Conservation (phyloP, 2,797 vertebrate genomes). For the Cynodonichthys magdalenae region DNA sequence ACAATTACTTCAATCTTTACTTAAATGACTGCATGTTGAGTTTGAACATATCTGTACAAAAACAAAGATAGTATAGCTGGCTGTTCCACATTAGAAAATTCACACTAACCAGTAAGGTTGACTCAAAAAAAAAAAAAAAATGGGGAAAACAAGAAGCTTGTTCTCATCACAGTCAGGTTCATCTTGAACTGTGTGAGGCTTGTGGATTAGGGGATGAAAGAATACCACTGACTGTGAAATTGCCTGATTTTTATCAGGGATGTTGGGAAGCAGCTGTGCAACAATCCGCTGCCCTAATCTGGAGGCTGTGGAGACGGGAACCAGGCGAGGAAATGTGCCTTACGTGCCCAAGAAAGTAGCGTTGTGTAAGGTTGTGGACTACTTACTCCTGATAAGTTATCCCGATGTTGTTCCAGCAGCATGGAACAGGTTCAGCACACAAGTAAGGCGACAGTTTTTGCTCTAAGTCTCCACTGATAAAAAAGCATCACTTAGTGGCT, state of each 20-base stretch:
- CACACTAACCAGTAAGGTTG: slow-evolving; percentile 44
- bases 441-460: slow-evolving; percentile 31
- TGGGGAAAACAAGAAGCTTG: slow-evolving; percentile 45
- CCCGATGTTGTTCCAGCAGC: slow-evolving; percentile 40
- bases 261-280: slow-evolving; percentile 81
- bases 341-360: slow-evolving; percentile 42
- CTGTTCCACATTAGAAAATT: slow-evolving; percentile 4
- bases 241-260: slow-evolving; percentile 83
- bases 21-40: background rate
- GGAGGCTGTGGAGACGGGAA: slow-evolving; percentile 57
- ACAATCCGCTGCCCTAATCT: slow-evolving; percentile 82
- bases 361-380: slow-evolving; percentile 42
- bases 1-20: background rate
- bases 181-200: slow-evolving; percentile 74
- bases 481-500: slow-evolving; percentile 65
- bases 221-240: slow-evolving; percentile 85
- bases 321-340: slow-evolving; percentile 28
- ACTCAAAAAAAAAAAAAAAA: slow-evolving; percentile 34
- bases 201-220: slow-evolving; percentile 82
- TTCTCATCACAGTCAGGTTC: slow-evolving; percentile 66
- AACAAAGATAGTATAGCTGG: slow-evolving; percentile 28
- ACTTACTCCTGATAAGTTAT: slow-evolving; percentile 64
- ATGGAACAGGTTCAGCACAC: slow-evolving; percentile 42
- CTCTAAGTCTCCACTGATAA: slow-evolving; percentile 51
- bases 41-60: background rate